These are phyloP conservation scores for Gymnodraco acuticeps DNA, from an alignment of 2,797 vertebrate genomes.

Conservation along the genomic window DNA sequence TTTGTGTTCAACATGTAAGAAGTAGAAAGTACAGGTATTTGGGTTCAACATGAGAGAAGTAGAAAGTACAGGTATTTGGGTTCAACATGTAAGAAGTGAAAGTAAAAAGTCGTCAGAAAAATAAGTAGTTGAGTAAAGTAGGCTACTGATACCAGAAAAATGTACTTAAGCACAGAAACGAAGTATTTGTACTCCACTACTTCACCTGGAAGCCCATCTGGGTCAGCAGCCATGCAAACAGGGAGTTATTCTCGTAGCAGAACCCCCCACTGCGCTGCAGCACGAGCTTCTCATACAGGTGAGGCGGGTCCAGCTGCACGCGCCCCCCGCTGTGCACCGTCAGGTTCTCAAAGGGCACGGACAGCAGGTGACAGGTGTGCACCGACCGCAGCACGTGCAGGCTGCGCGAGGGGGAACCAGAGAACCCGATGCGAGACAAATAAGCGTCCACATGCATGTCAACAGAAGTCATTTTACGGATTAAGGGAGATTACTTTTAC, in stretches of 20 bases:
- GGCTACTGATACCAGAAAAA: too few species aligned
- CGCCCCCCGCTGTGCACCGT: slow-evolving; percentile 81
- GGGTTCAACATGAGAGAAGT: too few species aligned
- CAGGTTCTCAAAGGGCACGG: slow-evolving; percentile 86
- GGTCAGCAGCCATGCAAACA: slow-evolving; percentile 85
- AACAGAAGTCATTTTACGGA: background rate
- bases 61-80: too few species aligned
- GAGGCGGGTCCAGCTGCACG: slow-evolving; percentile 59
- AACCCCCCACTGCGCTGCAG: slow-evolving; percentile 77
- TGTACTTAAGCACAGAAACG: too few species aligned
- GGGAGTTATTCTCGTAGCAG: slow-evolving; percentile 85
- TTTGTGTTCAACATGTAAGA: too few species aligned
- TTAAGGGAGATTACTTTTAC: background rate
- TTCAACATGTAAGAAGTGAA: too few species aligned
- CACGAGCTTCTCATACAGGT: slow-evolving; percentile 85
- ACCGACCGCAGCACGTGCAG: slow-evolving; percentile 71
- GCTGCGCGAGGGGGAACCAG: slow-evolving; percentile 36
- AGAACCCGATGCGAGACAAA: slow-evolving; percentile 76
- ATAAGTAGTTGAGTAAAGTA: too few species aligned
- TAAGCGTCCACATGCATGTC: slow-evolving; percentile 77
- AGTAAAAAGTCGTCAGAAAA: too few species aligned
- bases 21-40: too few species aligned
- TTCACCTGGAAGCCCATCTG: slow-evolving; percentile 78
- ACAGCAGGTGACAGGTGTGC: slow-evolving; percentile 77
- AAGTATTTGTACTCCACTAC: slow-evolving; percentile 36